These are phyloP conservation scores for Drosophila carrolli DNA, from an alignment of 1,140 invertebrate genomes.

Conservation along the genomic window DNA sequence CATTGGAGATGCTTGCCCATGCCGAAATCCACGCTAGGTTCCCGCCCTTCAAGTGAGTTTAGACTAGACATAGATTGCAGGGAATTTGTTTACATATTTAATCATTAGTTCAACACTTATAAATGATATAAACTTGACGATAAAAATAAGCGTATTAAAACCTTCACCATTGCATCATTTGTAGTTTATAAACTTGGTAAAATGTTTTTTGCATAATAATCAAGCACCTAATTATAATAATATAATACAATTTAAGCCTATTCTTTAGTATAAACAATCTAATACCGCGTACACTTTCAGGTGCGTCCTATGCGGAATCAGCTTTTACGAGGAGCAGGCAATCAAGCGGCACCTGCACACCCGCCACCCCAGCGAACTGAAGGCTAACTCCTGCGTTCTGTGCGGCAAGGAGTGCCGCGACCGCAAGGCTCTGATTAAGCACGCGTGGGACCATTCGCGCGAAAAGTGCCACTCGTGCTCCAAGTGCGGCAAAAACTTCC, in stretches of 20 bases:
- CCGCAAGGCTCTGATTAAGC: conserved; percentile 88
- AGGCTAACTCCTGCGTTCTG: conserved; percentile 86
- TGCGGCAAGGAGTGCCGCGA: conserved; percentile 90
- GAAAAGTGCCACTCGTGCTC: conserved; percentile 88
- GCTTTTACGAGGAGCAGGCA: conserved; percentile 78
- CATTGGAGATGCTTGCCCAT: conserved; percentile 90
- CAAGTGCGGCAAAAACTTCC: conserved; percentile 89
- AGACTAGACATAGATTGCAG: not conserved
- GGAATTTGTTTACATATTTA: too few relatives aligned
- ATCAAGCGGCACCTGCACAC: conserved; percentile 77
- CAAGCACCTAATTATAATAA: too few relatives aligned
- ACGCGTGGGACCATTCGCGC: conserved; percentile 87
- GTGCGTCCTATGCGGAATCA: conserved; percentile 80
- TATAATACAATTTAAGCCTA: too few relatives aligned
- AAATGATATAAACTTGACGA: too few relatives aligned
- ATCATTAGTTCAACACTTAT: too few relatives aligned
- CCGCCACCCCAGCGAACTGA: conserved; percentile 76
- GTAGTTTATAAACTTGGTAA: too few relatives aligned
- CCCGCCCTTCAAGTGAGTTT: conserved; percentile 85
- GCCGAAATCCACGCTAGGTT: conserved; percentile 89
- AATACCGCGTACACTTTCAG: conserved; percentile 19
- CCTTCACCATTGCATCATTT: too few relatives aligned
- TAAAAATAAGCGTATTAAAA: too few relatives aligned
- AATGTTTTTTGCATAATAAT: too few relatives aligned
- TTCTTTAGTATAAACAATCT: not conserved